Base-by-base conservation (phyloP, 2,888 invertebrate species). In the Margaritifera margaritifera region DNA sequence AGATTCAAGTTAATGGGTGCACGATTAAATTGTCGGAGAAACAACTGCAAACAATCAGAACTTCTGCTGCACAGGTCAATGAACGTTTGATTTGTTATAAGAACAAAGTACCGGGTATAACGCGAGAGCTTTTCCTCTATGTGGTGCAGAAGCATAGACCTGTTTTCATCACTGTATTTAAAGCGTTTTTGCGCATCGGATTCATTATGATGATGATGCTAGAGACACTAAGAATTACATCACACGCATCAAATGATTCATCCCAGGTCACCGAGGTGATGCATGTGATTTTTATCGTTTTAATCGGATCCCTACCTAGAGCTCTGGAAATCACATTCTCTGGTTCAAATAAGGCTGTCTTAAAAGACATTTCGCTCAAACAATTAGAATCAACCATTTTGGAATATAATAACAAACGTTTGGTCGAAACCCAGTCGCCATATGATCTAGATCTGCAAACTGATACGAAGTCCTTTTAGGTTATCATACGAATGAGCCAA, bases 261-360 rank as follows among this genome's bases (percentile, higher is more conserved):
- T 58, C 27, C 15, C 56, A 59, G 54, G 62, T 61, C 54, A 59
- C 70, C 0, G 74, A 74, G 22, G 65, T 74, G 15, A 74, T 74
- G 68, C 70, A 74, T 52, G 74, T 74, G n/a, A 53, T 74, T 2
- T 74, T 74, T 54, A 68, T 74, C 20, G 53, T 74, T 19, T 64
- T 54, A 15, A 31, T 74, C 50, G 74, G 74, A 19, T 68, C 74
- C 3, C 25, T 74, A 22, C 74, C 74, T 20, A 54, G 60, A 57
- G 55, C 71, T 0, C 25, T 74, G 6, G 70, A 71, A 60, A 68
- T 74, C n/a, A 66, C 68, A 6, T 22, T 68, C 42, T 61, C 66
- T 15, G 65, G 66, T 25, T 27, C 56, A 22, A 65, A 68, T 31
- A 62, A 74, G 8, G 42, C 42, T 42, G 60, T 71, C 8, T 59